Conservation (phyloP, 2,797 vertebrate genomes). For the Alectoris magna region DNA sequence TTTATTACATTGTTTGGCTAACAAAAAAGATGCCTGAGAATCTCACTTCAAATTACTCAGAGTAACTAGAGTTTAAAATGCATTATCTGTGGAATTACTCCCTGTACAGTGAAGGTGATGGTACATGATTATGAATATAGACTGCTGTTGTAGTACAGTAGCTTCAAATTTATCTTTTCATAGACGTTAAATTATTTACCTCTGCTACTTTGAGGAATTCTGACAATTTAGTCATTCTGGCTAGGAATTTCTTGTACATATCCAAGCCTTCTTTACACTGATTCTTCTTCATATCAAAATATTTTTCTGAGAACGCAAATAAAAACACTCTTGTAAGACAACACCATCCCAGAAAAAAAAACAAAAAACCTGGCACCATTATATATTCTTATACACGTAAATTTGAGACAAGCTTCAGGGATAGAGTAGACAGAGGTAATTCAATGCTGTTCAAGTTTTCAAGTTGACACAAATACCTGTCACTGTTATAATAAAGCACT, state of each 20-base stretch:
- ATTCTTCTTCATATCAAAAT: constrained; percentile 97
- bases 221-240: constrained; percentile 91
- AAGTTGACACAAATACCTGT: neutral
- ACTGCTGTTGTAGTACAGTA: constrained; percentile 59
- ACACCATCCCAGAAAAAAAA: neutral
- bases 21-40: neutral
- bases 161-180: neutral
- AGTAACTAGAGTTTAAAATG: neutral
- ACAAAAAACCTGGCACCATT: neutral
- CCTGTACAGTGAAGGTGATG: neutral
- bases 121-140: neutral
- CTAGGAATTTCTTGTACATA: constrained; percentile 96
- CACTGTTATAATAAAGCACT: neutral
- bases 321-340: constrained; percentile 31
- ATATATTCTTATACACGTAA: neutral
- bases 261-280: constrained; percentile 96
- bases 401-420: neutral
- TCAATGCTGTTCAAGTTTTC: neutral
- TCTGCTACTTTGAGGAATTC: constrained; percentile 96
- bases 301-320: constrained; percentile 86
- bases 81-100: neutral
- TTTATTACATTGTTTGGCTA: neutral
- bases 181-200: constrained; percentile 79
- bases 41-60: neutral
- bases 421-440: neutral